These are phyloP conservation scores for Myocastor coypus DNA, from an alignment of 2,113 vertebrate species.

Conservation along the genomic window DNA sequence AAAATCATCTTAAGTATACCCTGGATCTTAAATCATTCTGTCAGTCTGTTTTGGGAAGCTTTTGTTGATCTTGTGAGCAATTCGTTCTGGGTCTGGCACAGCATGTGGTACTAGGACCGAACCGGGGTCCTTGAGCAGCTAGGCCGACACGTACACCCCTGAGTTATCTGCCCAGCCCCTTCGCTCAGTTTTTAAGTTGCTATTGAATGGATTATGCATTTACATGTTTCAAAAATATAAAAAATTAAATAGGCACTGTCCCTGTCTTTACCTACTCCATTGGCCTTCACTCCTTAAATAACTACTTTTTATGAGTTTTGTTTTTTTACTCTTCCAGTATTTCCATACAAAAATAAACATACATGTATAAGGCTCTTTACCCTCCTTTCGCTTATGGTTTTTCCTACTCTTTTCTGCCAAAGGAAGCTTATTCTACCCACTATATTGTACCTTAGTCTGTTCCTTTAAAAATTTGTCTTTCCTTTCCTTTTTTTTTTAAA, in stretches of 20 bases:
- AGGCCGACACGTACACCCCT: too few species aligned
- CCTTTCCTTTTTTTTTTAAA: too few species aligned
- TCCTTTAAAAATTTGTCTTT: not conserved
- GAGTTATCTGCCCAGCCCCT: too few species aligned
- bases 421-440: not conserved
- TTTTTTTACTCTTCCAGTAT: not conserved
- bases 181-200: not conserved
- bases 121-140: too few species aligned
- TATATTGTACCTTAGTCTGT: not conserved
- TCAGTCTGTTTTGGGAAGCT: not conserved
- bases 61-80: not conserved
- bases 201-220: not conserved
- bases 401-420: not conserved
- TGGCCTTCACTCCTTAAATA: not conserved
- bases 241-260: not conserved
- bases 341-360: not conserved
- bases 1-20: not conserved
- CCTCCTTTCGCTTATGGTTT: not conserved
- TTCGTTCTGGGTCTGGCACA: too few species aligned
- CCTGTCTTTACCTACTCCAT: not conserved
- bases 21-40: not conserved
- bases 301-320: not conserved
- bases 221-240: slow-evolving; percentile 24
- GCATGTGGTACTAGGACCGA: too few species aligned
- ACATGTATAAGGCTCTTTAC: not conserved